phyloP scores from a whole-genome alignment of 2,888 invertebrate genomes.

The Aquatica leii region DNA sequence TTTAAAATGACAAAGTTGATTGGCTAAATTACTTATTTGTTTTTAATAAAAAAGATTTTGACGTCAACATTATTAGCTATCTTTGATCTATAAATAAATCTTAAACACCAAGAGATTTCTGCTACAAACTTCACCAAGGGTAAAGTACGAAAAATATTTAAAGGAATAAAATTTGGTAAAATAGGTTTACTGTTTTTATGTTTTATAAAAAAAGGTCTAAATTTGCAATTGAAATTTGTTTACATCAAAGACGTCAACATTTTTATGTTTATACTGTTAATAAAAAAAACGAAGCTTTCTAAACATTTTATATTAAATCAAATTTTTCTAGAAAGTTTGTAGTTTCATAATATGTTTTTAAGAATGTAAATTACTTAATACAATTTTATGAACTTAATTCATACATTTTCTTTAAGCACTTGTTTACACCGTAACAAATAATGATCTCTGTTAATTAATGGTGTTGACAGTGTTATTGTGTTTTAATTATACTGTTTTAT shows the following conservation, averaged over 20 bases:
- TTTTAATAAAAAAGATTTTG: too few species aligned
- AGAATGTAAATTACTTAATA: too few species aligned
- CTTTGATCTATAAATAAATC: too few species aligned
- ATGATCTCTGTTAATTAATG: too few species aligned
- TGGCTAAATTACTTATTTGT: too few species aligned
- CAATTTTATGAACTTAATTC: too few species aligned
- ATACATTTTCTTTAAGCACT: too few species aligned
- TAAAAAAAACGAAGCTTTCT: constrained; percentile 8
- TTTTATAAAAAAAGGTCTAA: constrained; percentile 13
- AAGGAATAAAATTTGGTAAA: constrained; percentile 3
- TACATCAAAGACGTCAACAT: constrained; percentile 9
- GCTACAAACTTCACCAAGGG: too few species aligned
- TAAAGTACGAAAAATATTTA: constrained; percentile 4
- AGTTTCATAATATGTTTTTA: constrained; percentile 5
- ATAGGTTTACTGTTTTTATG: constrained; percentile 8
- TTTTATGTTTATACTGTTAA: constrained; percentile 5
- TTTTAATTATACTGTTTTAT: constrained; percentile 43
- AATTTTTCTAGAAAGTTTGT: constrained; percentile 8
- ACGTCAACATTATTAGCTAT: too few species aligned
- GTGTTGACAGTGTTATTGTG: constrained; percentile 7
- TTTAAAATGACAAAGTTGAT: too few species aligned
- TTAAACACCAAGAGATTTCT: too few species aligned
- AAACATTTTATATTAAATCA: not conserved
- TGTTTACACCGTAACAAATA: too few species aligned
- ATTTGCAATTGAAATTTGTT: constrained; percentile 20